Evolutionary conservation across 2,888 invertebrate genomes (phyloP).

Genomic region (Sericinus montela): DNA sequence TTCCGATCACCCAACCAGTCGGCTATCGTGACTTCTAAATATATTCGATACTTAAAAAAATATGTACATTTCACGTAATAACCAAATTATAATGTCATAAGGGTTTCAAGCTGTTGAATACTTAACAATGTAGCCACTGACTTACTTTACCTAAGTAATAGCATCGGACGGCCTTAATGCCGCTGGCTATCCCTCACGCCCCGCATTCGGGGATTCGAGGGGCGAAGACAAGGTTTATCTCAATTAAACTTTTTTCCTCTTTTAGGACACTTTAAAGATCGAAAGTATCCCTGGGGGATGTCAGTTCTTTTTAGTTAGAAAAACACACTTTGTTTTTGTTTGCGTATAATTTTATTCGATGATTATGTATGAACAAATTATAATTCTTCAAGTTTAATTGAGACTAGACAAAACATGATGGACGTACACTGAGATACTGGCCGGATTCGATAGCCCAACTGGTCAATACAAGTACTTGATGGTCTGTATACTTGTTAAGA

Average conservation of each 20-base stretch:
- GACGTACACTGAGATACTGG: no score
- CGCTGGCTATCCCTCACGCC: slow-evolving; percentile 32
- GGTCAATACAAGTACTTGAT: no score
- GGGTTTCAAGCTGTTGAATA: slow-evolving; percentile 10
- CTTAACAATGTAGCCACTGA: slow-evolving; percentile 21
- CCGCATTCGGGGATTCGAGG: slow-evolving; percentile 22
- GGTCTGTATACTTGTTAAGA: no score
- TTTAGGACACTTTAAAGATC: slow-evolving; percentile 46
- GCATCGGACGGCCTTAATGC: slow-evolving; percentile 19
- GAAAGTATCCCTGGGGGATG: slow-evolving; percentile 48
- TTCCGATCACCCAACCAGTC: no score
- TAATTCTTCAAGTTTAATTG: no score
- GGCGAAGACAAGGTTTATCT: slow-evolving; percentile 50
- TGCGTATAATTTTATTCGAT: no score
- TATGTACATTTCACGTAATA: neutral
- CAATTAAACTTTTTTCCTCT: slow-evolving; percentile 57
- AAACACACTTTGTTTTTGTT: slow-evolving; percentile 2
- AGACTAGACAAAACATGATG: no score
- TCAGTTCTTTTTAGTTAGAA: slow-evolving; percentile 6
- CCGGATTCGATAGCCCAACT: no score
- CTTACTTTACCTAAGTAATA: slow-evolving; percentile 23
- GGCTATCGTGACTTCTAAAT: no score
- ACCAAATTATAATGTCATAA: slow-evolving; percentile 7
- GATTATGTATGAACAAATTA: no score
- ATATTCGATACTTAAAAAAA: no score